A percentile compares a stretch with the other conserved stretches of the same genome.
phyloP scores from a whole-genome alignment of 2,797 vertebrate genomes.

The Allobates femoralis region DNA sequence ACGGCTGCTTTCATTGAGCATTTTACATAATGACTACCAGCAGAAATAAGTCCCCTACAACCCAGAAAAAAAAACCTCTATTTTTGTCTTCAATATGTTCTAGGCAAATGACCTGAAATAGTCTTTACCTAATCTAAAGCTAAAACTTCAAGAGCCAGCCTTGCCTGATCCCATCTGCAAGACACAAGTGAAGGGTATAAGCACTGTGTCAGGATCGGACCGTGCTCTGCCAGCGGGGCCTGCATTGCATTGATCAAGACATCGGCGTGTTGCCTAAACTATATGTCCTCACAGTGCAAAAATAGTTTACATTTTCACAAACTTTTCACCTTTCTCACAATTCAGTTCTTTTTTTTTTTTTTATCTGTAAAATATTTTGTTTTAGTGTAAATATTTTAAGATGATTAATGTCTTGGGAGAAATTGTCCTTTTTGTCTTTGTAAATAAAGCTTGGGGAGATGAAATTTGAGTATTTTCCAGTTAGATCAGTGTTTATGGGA shows the following conservation, averaged over 20 bases:
- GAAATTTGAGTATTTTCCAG: constrained; percentile 17
- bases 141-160: background rate
- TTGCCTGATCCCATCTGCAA: background rate
- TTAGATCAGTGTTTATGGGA: constrained; percentile 18
- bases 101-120: constrained; percentile 1
- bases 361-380: constrained; percentile 55
- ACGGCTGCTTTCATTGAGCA: background rate
- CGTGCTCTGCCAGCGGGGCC: constrained; percentile 32
- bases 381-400: constrained; percentile 62
- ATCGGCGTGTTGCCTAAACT: constrained; percentile 26
- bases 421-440: constrained; percentile 35
- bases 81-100: background rate
- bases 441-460: constrained; percentile 58
- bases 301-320: constrained; percentile 59
- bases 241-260: constrained; percentile 39
- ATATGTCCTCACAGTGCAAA: constrained; percentile 33
- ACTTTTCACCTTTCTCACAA: constrained; percentile 44
- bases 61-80: background rate
- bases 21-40: background rate
- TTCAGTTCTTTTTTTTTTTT: constrained; percentile 41
- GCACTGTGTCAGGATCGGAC: constrained; percentile 12
- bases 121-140: background rate
- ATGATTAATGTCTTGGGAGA: constrained; percentile 37
- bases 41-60: background rate
- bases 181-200: background rate